These are phyloP conservation scores for Xiphias gladius DNA, from an alignment of 2,113 vertebrate genomes.

Conservation along the genomic window DNA sequence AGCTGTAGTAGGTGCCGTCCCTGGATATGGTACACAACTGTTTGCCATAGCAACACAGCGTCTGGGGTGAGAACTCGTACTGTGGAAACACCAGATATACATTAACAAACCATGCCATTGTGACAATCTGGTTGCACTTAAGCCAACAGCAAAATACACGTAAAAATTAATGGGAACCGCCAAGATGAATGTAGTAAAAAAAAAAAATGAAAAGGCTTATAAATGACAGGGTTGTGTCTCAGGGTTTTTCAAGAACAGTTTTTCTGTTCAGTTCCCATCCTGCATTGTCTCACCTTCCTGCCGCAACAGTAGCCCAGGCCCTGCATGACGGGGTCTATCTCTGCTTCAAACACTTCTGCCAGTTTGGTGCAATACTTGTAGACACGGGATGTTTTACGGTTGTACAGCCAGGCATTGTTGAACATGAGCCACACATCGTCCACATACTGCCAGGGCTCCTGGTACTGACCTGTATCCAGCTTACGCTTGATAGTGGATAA, in stretches of 20 bases:
- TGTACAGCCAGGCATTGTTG: slow-evolving; percentile 99
- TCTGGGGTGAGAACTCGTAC: slow-evolving; percentile 99
- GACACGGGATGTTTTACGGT: slow-evolving; percentile 97
- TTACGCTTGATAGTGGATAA: slow-evolving; percentile 98
- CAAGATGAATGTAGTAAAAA: not conserved
- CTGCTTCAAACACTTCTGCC: slow-evolving; percentile 96
- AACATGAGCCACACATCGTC: slow-evolving; percentile 99
- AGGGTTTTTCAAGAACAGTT: not conserved
- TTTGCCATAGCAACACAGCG: slow-evolving; percentile 98
- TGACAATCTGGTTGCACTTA: not conserved
- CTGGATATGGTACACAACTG: slow-evolving; percentile 98
- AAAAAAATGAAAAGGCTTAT: too few species aligned
- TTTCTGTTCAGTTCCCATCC: not conserved
- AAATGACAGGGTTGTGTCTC: not conserved
- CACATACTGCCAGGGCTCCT: slow-evolving; percentile 99
- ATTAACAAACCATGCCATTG: not conserved
- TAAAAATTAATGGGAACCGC: not conserved
- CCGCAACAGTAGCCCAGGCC: slow-evolving; percentile 97
- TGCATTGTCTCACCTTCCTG: slow-evolving; percentile 88
- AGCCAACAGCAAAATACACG: not conserved
- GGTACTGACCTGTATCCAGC: slow-evolving; percentile 97
- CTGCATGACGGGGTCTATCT: slow-evolving; percentile 99
- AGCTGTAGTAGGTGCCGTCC: slow-evolving; percentile 98
- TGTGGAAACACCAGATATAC: slow-evolving; percentile 81
- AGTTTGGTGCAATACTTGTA: slow-evolving; percentile 99